These are phyloP conservation scores for Apteryx owenii DNA, from an alignment of 2,113 vertebrate species.

Conservation along the genomic window DNA sequence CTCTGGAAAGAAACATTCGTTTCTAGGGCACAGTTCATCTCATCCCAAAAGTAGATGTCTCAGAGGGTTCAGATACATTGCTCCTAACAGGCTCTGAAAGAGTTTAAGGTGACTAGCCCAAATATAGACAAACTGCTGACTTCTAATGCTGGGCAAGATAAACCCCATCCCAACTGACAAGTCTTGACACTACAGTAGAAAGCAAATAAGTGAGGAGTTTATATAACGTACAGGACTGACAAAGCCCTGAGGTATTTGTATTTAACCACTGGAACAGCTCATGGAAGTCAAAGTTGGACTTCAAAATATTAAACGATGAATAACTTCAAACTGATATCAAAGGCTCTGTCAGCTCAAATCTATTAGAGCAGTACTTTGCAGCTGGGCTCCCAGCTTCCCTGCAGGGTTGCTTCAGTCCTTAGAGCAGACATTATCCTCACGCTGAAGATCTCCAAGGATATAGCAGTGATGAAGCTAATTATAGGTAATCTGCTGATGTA, in stretches of 20 bases:
- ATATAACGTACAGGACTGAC: background rate
- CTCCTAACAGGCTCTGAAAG: background rate
- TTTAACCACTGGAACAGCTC: background rate
- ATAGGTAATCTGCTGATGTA: background rate
- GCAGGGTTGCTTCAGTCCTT: background rate
- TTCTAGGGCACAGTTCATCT: background rate
- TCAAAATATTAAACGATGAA: background rate
- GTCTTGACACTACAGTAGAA: background rate
- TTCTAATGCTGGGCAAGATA: background rate
- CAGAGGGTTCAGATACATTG: background rate
- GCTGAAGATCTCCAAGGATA: background rate
- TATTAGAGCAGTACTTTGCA: background rate
- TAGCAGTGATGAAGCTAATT: conserved; percentile 15
- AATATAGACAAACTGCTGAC: background rate
- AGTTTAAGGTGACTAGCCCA: background rate
- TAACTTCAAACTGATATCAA: background rate
- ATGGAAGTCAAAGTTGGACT: background rate
- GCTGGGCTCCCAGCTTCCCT: background rate
- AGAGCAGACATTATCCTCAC: background rate
- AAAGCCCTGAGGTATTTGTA: background rate
- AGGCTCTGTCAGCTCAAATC: background rate
- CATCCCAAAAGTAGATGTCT: background rate
- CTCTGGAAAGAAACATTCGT: background rate
- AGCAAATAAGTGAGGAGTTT: background rate
- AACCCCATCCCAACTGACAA: background rate